Percentiles rank a stretch among this genome's conserved stretches.
Evolutionary conservation across 2,113 vertebrate genomes (phyloP).

Genomic region (Psophia crepitans): DNA sequence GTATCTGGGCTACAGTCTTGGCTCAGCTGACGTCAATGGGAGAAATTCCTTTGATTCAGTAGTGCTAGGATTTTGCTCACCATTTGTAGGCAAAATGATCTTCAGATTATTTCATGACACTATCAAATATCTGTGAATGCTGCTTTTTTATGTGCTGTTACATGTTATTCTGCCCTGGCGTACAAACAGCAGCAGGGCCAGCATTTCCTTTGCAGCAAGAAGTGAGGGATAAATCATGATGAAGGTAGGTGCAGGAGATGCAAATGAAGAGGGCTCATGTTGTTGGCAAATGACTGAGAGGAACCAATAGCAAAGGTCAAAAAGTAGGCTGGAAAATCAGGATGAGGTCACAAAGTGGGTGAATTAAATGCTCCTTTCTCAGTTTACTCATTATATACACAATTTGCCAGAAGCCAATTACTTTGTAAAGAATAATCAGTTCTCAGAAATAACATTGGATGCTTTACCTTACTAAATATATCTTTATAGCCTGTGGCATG

Average conservation of each 20-base stretch:
- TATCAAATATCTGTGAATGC: background rate
- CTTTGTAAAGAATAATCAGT: background rate
- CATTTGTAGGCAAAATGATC: background rate
- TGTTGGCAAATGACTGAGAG: background rate
- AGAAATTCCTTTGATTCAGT: background rate
- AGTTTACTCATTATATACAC: background rate
- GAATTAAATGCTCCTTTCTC: background rate
- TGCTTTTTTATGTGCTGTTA: background rate
- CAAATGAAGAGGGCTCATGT: background rate
- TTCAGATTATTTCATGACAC: background rate
- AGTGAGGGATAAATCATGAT: background rate
- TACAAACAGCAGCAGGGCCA: background rate
- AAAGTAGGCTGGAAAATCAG: background rate
- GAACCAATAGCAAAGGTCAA: background rate
- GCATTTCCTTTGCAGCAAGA: background rate
- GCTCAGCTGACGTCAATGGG: background rate
- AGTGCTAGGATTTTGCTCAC: background rate
- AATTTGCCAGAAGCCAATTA: background rate
- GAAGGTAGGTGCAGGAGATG: background rate
- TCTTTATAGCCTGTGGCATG: background rate
- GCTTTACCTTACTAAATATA: background rate
- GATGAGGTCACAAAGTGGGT: background rate
- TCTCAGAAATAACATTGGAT: background rate
- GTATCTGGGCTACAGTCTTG: background rate
- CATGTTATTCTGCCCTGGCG: background rate